phyloP scores from a whole-genome alignment of 1,140 invertebrate genomes.

The Leptinotarsa undecemlineata region DNA sequence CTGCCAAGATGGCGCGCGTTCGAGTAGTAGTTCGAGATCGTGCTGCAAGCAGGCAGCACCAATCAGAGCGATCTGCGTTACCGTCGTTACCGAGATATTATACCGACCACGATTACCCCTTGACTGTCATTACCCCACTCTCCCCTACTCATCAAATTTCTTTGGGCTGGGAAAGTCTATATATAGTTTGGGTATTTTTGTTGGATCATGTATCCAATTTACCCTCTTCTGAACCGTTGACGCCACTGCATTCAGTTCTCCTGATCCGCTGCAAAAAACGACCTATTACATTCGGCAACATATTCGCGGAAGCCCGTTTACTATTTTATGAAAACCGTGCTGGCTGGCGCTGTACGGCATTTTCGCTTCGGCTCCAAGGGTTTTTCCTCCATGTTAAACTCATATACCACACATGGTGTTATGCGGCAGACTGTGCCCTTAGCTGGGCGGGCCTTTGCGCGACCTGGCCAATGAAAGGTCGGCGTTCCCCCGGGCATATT shows the following conservation, averaged over 20 bases:
- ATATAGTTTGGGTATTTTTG: too few species aligned
- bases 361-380: conserved; percentile 21
- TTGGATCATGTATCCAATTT: too few species aligned
- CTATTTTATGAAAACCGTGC: conserved; percentile 36
- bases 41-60: too few species aligned
- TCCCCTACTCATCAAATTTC: background rate
- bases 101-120: too few species aligned
- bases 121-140: too few species aligned
- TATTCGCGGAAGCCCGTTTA: conserved; percentile 37
- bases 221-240: background rate
- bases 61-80: too few species aligned
- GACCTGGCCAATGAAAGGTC: conserved; percentile 34
- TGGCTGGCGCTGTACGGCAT: background rate
- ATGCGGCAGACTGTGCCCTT: conserved; percentile 23
- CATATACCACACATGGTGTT: conserved; percentile 44
- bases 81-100: too few species aligned
- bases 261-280: background rate
- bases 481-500: conserved; percentile 34
- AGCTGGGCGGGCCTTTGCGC: conserved; percentile 4
- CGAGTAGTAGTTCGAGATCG: too few species aligned
- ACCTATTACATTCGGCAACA: conserved; percentile 28
- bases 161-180: too few species aligned
- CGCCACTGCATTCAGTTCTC: background rate
- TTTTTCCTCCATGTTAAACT: conserved; percentile 39
- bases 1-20: too few species aligned